A percentile compares a stretch with the other conserved stretches of the same genome.
Evolutionary conservation across 2,797 vertebrate genomes (phyloP).

Genomic region (Masticophis lateralis): DNA sequence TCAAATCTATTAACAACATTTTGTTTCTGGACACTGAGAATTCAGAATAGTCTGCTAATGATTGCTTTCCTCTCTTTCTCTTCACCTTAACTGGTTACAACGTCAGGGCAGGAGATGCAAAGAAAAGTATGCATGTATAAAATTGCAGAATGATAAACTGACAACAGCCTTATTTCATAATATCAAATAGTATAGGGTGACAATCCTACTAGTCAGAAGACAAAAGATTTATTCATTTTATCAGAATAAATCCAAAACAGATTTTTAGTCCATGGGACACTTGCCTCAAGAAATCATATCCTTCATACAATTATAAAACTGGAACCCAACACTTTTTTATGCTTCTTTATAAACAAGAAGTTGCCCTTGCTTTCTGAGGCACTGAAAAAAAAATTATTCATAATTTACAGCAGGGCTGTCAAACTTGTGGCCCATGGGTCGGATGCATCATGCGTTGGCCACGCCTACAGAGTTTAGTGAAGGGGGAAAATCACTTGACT

Average conservation of each 20-base stretch:
- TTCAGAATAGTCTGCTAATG: neutral
- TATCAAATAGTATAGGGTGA: neutral
- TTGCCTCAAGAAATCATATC: slow-evolving; percentile 15
- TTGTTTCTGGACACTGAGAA: neutral
- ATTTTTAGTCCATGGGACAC: slow-evolving; percentile 1
- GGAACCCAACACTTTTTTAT: neutral
- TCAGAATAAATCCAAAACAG: neutral
- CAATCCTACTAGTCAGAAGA: neutral
- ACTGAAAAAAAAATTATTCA: neutral
- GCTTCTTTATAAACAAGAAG: neutral
- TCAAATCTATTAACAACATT: neutral
- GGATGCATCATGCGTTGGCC: too few species aligned
- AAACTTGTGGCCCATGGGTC: too few species aligned
- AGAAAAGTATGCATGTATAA: neutral
- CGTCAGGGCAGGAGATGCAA: neutral
- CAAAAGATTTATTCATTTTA: neutral
- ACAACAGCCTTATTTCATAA: neutral
- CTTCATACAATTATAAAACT: slow-evolving; percentile 11
- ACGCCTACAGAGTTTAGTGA: too few species aligned
- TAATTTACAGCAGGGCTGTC: neutral
- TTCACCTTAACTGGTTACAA: neutral
- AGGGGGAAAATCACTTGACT: too few species aligned
- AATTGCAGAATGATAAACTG: neutral
- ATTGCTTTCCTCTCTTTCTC: neutral
- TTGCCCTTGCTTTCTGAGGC: neutral